phyloP scores from a whole-genome alignment of 2,113 vertebrate genomes.

The Chlorodrepanis virens region DNA sequence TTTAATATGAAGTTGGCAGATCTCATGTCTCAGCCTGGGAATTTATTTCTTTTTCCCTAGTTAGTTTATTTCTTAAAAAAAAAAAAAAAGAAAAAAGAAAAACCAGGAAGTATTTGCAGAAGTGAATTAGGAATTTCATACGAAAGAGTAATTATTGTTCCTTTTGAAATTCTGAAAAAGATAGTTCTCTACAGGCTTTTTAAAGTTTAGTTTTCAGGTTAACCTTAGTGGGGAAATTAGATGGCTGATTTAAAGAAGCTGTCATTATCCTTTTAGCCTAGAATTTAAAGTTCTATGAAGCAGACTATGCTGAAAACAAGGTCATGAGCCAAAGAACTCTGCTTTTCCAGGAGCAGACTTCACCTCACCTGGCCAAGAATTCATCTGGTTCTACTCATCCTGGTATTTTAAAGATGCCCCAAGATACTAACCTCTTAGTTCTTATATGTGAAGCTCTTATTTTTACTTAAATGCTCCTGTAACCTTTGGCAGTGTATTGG shows the following conservation, averaged over 20 bases:
- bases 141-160: background rate
- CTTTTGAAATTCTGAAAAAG: background rate
- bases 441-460: background rate
- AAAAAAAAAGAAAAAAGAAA: background rate
- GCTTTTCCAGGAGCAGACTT: background rate
- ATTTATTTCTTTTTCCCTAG: background rate
- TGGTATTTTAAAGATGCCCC: background rate
- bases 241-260: background rate
- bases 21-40: rapidly evolving
- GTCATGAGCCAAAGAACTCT: background rate
- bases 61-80: background rate
- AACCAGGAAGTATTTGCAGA: background rate
- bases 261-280: background rate
- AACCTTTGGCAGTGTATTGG: background rate
- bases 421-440: background rate
- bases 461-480: background rate
- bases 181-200: background rate
- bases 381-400: background rate
- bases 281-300: background rate
- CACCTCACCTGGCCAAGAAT: background rate
- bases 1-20: conserved; percentile 5
- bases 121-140: background rate
- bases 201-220: background rate
- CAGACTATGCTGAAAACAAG: background rate
- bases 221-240: background rate